A percentile compares a stretch with the other conserved stretches of the same genome.
These are phyloP conservation scores for Philaethria dido DNA, from an alignment of 2,888 invertebrate genomes.

Conservation along the genomic window DNA sequence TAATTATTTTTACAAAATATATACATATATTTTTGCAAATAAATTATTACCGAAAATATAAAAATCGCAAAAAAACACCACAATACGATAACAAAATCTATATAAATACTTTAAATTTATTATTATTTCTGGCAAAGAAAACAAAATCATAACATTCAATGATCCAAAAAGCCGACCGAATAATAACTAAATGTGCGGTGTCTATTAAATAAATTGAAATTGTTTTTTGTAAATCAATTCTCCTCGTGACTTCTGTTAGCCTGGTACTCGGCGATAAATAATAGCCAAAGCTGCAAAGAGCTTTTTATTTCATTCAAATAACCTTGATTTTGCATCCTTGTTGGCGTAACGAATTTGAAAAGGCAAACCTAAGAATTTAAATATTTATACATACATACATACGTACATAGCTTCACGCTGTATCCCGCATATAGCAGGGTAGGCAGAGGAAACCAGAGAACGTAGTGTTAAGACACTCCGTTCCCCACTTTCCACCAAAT, in stretches of 20 bases:
- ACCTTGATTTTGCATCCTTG: constrained; percentile 19
- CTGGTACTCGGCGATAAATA: constrained; percentile 37
- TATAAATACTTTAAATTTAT: background rate
- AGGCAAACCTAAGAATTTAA: no score
- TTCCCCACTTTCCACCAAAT: no score
- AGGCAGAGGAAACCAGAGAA: no score
- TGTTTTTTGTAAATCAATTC: constrained; percentile 38
- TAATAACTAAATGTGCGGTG: constrained; percentile 15
- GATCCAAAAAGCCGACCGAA: background rate
- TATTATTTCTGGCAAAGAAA: background rate
- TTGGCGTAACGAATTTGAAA: constrained; percentile 9
- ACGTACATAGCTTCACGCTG: no score
- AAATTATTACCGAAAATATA: no score
- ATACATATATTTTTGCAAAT: no score
- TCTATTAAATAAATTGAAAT: constrained; percentile 30
- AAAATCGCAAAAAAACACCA: no score
- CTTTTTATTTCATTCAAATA: constrained; percentile 17
- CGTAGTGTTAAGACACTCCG: no score
- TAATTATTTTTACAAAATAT: no score
- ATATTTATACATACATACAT: no score
- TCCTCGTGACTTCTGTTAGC: constrained; percentile 42
- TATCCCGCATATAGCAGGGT: no score
- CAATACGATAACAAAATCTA: no score
- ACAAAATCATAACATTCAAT: background rate
- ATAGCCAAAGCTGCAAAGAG: constrained; percentile 33